These are phyloP conservation scores for Lordiphosa fenestrarum DNA, from an alignment of 2,888 invertebrate genomes.

Conservation along the genomic window DNA sequence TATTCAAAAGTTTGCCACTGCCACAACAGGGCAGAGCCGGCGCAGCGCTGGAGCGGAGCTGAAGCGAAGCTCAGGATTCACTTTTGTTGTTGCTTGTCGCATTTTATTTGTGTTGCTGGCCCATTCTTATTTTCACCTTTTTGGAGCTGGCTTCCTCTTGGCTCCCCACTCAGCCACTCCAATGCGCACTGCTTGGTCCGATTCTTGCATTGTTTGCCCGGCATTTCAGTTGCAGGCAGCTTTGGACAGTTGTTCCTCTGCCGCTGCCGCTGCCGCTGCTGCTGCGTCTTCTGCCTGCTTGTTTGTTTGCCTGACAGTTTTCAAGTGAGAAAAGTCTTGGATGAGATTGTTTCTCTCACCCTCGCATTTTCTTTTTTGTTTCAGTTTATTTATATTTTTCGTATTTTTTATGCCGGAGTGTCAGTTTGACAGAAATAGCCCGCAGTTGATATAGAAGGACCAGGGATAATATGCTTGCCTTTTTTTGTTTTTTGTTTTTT, in stretches of 20 bases:
- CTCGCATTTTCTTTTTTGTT: background rate
- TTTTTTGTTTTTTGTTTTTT: too few relatives aligned
- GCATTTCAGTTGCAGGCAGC: conserved; percentile 40
- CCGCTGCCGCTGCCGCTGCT: conserved; percentile 11
- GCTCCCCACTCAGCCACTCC: background rate
- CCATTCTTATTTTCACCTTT: conserved; percentile 64
- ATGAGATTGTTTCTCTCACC: conserved; percentile 30
- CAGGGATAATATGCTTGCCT: background rate
- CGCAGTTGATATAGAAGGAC: conserved; percentile 9
- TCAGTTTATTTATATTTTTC: background rate
- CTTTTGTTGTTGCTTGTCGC: conserved; percentile 30
- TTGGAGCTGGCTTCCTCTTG: conserved; percentile 22
- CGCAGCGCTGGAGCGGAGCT: background rate
- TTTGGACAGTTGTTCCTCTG: conserved; percentile 23
- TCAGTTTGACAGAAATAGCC: conserved; percentile 23
- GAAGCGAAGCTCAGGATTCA: conserved; percentile 14
- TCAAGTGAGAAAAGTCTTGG: conserved; percentile 29
- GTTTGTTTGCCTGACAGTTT: conserved; percentile 26
- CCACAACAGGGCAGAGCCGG: conserved; percentile 31
- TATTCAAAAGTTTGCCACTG: conserved; percentile 70
- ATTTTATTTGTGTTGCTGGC: conserved; percentile 46
- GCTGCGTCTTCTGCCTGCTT: conserved; percentile 13
- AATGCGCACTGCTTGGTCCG: too few relatives aligned
- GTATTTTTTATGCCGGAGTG: background rate
- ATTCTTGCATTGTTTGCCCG: conserved; percentile 35